These are phyloP conservation scores for Lerista edwardsae DNA, from an alignment of 2,797 vertebrate species.

Conservation along the genomic window DNA sequence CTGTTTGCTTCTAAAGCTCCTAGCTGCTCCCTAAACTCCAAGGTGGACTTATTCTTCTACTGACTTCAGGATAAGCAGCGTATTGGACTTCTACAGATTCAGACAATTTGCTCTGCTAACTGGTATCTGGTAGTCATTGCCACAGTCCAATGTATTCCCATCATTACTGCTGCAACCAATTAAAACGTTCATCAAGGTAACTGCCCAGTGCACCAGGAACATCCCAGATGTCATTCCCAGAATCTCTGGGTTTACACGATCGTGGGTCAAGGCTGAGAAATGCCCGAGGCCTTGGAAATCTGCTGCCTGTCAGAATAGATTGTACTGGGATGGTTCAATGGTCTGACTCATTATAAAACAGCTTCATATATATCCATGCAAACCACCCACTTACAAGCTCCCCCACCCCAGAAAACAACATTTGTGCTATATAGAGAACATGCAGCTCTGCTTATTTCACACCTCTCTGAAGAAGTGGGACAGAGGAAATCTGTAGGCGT, in stretches of 20 bases:
- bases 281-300: background rate
- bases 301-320: background rate
- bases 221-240: background rate
- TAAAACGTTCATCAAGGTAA: accelerated
- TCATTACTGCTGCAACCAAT: background rate
- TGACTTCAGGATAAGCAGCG: background rate
- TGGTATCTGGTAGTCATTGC: background rate
- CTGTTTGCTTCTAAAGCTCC: conserved; percentile 19
- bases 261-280: background rate
- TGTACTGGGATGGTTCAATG: background rate
- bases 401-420: background rate
- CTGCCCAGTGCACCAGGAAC: accelerated
- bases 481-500: conserved; percentile 51
- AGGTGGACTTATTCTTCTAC: accelerated
- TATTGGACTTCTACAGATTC: accelerated
- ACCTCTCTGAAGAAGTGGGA: conserved; percentile 12
- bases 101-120: background rate
- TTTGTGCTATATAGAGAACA: background rate
- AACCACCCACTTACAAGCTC: background rate
- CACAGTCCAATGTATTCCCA: background rate
- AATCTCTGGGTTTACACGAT: background rate
- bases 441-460: conserved; percentile 26
- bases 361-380: background rate
- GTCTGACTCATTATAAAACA: background rate
- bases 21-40: conserved; percentile 16